Base-by-base conservation (phyloP, 2,888 invertebrate species). In the Platycnemis pennipes region DNA sequence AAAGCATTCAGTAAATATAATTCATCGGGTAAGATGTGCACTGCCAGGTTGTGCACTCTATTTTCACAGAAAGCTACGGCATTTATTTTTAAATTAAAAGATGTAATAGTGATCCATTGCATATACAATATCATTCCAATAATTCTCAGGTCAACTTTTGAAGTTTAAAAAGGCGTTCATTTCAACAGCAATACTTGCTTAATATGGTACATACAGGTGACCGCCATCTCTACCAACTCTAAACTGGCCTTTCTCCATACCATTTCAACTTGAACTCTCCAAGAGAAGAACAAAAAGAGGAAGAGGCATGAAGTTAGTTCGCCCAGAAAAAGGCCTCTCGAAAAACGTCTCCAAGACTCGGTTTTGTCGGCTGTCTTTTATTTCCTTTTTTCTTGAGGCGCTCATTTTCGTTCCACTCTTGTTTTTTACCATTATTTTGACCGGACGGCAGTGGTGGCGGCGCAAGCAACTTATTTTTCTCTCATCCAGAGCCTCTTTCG, bases 341-440 rank as follows among this genome's bases (percentile, higher is more conserved):
- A 63, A n/a, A 91, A 63, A 63, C 8, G 44, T 56, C 69, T 69
- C 44, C 26, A 13, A 26, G n/a, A n/a, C 26, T 77, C 77, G 26
- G 31, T 77, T 77, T 77, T 44, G 44, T 91, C 42, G 91, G 91
- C 69, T 91, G 63, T n/a, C 77, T 63, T 44, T 91, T 91, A 42
- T 8, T 91, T 91, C 49, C n/a, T 53, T 91, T 91, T 91, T 91
- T 88, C 26, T 63, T 69, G n/a, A 44, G 45, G 26, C 91, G 13
- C 44, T 91, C 91, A 56, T 89, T n/a, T 91, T 44, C 91, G 31
- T 86, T 37, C 44, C 26, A 44, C 42, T 8, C n/a, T 44, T 69
- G 42, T 44, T 91, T 26, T 91, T 77, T 77, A 11, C 37, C 37
- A 77, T 16, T 31, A 91, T 69, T 91, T 44, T 44, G 37, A 63